Evolutionary conservation across 1,140 invertebrate genomes (phyloP).

Genomic region (Dendroctonus valens): DNA sequence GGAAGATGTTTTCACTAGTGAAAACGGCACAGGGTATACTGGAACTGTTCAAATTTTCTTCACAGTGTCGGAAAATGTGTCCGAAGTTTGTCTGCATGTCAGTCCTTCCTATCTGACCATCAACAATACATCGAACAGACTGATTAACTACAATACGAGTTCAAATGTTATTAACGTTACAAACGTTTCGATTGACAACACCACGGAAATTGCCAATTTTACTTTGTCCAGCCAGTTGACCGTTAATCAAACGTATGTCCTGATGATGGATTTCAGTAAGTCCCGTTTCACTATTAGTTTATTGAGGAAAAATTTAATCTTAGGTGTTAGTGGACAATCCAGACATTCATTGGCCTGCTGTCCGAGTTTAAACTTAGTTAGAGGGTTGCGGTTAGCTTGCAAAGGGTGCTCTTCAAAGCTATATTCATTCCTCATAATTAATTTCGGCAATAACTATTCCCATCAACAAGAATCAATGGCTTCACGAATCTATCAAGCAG

Average conservation of each 20-base stretch:
- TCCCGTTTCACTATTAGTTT: too few species aligned
- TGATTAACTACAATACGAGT: background rate
- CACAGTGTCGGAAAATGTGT: constrained; percentile 5
- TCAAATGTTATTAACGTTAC: background rate
- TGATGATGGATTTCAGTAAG: constrained; percentile 22
- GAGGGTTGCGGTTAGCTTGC: too few species aligned
- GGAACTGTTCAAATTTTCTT: constrained; percentile 19
- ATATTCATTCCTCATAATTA: too few species aligned
- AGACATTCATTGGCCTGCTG: too few species aligned
- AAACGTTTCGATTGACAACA: constrained; percentile 6
- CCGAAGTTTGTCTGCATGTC: constrained; percentile 18
- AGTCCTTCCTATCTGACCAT: constrained; percentile 9
- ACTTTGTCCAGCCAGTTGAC: background rate
- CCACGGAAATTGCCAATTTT: constrained; percentile 27
- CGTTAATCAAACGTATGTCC: background rate
- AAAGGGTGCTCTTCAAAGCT: too few species aligned
- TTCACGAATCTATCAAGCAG: too few species aligned
- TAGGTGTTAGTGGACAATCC: too few species aligned
- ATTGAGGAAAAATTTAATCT: too few species aligned
- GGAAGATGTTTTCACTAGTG: constrained; percentile 16
- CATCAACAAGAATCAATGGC: too few species aligned
- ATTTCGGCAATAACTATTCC: too few species aligned
- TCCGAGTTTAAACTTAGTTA: too few species aligned
- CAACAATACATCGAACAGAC: background rate
- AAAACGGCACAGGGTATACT: constrained; percentile 17